Evolutionary conservation across 2,113 vertebrate genomes (phyloP), one percentile per base, ranked within the genome.

Genomic region (Empidonax alnorum): DNA sequence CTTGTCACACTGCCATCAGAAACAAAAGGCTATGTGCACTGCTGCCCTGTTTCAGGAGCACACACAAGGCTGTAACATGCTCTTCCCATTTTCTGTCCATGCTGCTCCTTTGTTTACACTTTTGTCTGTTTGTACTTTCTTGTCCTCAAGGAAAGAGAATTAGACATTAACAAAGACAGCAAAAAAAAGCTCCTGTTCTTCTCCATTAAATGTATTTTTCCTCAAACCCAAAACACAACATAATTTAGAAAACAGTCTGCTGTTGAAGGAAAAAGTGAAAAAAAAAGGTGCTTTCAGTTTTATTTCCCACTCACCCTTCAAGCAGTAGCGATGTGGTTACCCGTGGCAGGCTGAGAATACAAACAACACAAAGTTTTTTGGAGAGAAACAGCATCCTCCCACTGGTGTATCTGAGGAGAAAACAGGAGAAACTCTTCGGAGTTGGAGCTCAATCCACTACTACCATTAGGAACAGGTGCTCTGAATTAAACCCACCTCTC

Each of bases 261-360:
- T 62, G 3, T 23, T 37, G 41, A 80, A 61, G 17, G 27, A 80
- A 85, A 72, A 89, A n/a, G 8, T 5, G 2, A 9, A 33, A 28
- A n/a, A 68, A 42, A n/a, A 17, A 44, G 1, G 15, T 2, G 15
- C 4, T 74, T 80, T 61, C 10, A 21, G 15, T 52, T 90, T 62
- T 31, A 61, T n/a, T 79, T 37, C 28, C 35, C 83, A 77, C 31
- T 84, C 88, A 69, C 68, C 24, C 4, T 74, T 78, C 42, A 81
- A 53, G 49, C 7, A 53, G 25, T 5, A 44, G 49, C 0, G 0
- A 44, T 4, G 3, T 31, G 6, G 5, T 58, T 73, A 47, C 12
- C 19, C 7, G 18, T 4, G 3, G 30, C 31, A 20, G 31, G 10
- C n/a, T 66, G 69, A 65, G 27, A 24, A 65, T 59, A 46, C 1